A percentile compares a stretch with the other conserved stretches of the same genome.
phyloP scores from a whole-genome alignment of 2,888 invertebrate species.

The Steromphala cineraria region DNA sequence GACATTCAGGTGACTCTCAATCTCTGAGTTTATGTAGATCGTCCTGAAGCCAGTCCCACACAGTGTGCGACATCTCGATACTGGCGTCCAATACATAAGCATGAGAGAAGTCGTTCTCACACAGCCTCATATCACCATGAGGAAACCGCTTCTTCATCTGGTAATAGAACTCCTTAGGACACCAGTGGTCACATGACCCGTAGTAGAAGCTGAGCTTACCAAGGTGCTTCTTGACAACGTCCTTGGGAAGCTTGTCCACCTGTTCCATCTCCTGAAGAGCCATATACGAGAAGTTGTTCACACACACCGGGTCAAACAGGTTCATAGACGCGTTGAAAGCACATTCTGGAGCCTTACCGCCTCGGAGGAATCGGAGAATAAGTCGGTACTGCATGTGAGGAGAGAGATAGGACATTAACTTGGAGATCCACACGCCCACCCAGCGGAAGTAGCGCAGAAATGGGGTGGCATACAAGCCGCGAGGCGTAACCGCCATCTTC shows the following conservation, averaged over 20 bases:
- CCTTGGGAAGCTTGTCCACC: conserved; percentile 82
- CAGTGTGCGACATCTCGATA: conserved; percentile 70
- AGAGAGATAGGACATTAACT: conserved; percentile 62
- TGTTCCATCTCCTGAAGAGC: conserved; percentile 83
- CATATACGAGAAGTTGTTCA: conserved; percentile 63
- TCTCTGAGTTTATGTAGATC: conserved; percentile 29
- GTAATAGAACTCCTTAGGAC: conserved; percentile 84
- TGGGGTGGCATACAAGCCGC: conserved; percentile 83
- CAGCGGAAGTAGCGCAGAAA: conserved; percentile 77
- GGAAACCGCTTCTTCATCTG: conserved; percentile 81
- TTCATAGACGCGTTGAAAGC: conserved; percentile 66
- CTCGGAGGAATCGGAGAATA: conserved; percentile 65
- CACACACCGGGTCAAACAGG: conserved; percentile 68
- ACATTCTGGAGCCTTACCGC: conserved; percentile 61
- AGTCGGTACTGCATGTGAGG: conserved; percentile 55
- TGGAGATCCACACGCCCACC: conserved; percentile 64
- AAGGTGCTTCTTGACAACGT: conserved; percentile 79
- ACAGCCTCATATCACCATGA: conserved; percentile 80
- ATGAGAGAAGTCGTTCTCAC: conserved; percentile 82
- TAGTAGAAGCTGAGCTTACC: conserved; percentile 87
- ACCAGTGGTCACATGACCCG: conserved; percentile 88
- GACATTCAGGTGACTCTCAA: neutral
- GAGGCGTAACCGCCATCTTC: conserved; percentile 84
- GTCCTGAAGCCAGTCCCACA: conserved; percentile 56
- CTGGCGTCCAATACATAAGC: conserved; percentile 84